Evolutionary conservation across 2,797 vertebrate genomes (phyloP), one percentile per base, ranked within the genome.

Genomic region (Oophaga sylvatica): DNA sequence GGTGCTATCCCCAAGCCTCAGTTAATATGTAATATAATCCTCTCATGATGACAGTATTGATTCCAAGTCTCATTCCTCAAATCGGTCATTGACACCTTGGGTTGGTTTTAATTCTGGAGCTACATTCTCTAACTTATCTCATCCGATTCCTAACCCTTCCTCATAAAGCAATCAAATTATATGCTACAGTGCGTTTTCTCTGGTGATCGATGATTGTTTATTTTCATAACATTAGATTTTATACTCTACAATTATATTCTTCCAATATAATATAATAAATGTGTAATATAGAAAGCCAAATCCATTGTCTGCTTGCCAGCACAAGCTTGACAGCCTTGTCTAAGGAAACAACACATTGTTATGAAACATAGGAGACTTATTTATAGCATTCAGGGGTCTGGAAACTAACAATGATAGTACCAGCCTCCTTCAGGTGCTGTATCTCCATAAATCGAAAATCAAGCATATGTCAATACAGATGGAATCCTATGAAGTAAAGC

Each of bases 1-100:
- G 29, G 53, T 63, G 56, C 65, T 85, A 81, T 84, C 68, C 31
- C 75, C 65, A 17, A 59, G 29, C 68, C n/a, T 57, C 63, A 78
- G 79, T 86, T 89, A 86, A 86, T 86, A 71, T 62, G 26, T 86
- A 78, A 85, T 68, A 19, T 71, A 70, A 78, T 86, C 71, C 63
- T 77, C 71, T 83, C 19, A 57, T 35, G 56, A 73, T 48, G 26
- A 56, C 67, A 75, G 48, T 65, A 85, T 85, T 84, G 87, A 88
- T 84, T 84, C 63, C 26, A 80, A 20, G 56, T 79, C 63, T 79
- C 81, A 84, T 88, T 79, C 81, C 65, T 59, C 65, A 60, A 71
- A 56, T 63, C 63, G n/a, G 82, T 57, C 77, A 88, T 80, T 84
- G 53, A 88, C 73, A 83, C 75, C 57, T n/a, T 45, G 12, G 59